A percentile compares a stretch with the other conserved stretches of the same genome.
phyloP scores from a whole-genome alignment of 1,140 invertebrate genomes.

The Augochlora pura region DNA sequence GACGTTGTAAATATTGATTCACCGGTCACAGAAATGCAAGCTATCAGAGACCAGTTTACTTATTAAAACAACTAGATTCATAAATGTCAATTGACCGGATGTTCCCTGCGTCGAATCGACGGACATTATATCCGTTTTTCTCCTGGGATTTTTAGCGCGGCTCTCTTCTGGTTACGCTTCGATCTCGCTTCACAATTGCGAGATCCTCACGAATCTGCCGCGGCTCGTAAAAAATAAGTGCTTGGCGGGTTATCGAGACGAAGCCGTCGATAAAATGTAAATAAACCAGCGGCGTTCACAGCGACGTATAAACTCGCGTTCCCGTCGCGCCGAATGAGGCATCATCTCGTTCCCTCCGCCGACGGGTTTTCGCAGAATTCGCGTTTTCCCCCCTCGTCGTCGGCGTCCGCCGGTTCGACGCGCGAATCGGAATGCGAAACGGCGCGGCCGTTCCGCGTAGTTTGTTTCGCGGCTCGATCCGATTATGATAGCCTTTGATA shows the following conservation, averaged over 20 bases:
- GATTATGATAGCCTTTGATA: slow-evolving; percentile 35
- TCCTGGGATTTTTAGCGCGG: no score
- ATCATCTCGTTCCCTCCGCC: not conserved
- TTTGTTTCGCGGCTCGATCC: slow-evolving; percentile 20
- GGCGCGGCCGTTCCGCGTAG: slow-evolving; percentile 14
- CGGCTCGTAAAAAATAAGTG: not conserved
- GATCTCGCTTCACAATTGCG: not conserved
- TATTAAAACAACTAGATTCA: no score
- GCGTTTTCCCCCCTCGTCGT: no score
- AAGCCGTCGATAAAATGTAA: not conserved
- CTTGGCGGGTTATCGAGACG: not conserved
- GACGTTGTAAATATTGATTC: not conserved
- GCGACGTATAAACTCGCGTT: not conserved
- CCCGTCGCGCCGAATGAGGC: no score
- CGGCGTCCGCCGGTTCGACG: not conserved
- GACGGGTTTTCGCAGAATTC: slow-evolving; percentile 15
- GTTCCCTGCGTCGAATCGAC: no score
- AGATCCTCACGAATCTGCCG: not conserved
- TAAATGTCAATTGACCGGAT: no score
- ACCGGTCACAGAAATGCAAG: no score
- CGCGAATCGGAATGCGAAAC: slow-evolving; percentile 23
- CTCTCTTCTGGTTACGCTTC: not conserved
- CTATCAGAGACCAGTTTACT: no score
- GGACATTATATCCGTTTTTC: no score
- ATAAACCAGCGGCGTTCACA: not conserved